phyloP scores from a whole-genome alignment of 2,113 vertebrate species.

The Sylvietta virens region DNA sequence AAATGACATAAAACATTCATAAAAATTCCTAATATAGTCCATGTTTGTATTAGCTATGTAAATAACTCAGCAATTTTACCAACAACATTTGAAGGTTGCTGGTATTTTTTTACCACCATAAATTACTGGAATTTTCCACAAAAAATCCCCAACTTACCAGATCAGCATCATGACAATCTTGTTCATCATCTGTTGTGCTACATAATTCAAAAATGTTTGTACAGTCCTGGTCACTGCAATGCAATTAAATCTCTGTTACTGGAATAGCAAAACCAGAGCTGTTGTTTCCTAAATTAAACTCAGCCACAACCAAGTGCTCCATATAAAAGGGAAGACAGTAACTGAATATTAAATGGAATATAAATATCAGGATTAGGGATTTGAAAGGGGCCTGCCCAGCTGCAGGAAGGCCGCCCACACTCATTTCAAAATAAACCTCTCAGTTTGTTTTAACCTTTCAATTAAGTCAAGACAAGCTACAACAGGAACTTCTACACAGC shows the following conservation, averaged over 20 bases:
- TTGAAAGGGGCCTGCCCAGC: background rate
- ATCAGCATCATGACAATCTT: conserved; percentile 69
- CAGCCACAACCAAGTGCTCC: background rate
- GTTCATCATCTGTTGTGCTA: conserved; percentile 83
- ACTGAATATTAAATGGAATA: background rate
- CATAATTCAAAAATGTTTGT: conserved; percentile 88
- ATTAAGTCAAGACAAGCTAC: background rate
- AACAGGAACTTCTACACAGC: background rate
- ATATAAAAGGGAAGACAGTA: background rate
- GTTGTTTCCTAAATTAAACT: background rate
- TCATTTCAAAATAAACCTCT: background rate
- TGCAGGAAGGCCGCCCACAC: background rate
- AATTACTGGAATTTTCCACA: background rate
- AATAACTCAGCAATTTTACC: background rate
- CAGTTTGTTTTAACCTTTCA: background rate
- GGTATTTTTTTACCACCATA: background rate
- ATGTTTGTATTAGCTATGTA: background rate
- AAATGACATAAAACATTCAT: background rate
- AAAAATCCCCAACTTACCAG: conserved; percentile 68
- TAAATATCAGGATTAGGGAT: background rate
- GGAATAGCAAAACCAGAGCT: background rate
- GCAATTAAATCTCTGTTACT: conserved; percentile 20
- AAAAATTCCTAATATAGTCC: background rate
- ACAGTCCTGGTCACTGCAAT: conserved; percentile 83
- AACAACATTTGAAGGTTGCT: background rate